These are phyloP conservation scores for Adoxophyes honmai DNA, from an alignment of 1,140 invertebrate genomes.

Conservation along the genomic window DNA sequence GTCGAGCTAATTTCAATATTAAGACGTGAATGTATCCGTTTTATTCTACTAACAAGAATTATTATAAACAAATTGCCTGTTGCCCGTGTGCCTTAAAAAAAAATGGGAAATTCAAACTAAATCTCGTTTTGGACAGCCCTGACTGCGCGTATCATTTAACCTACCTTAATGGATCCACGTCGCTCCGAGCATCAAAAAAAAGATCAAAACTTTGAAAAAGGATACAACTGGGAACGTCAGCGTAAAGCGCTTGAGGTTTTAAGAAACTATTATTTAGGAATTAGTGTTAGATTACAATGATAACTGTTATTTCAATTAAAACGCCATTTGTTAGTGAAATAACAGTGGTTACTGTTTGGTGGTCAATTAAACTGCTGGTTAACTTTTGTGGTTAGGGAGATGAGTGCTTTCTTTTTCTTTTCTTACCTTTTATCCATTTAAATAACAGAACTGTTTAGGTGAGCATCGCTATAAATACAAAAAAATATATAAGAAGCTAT, in stretches of 20 bases:
- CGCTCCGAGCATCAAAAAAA: slow-evolving; percentile 31
- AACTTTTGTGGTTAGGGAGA: too few species aligned
- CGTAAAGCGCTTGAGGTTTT: slow-evolving; percentile 6
- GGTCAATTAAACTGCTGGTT: neutral
- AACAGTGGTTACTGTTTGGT: neutral
- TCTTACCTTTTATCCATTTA: too few species aligned
- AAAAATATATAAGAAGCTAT: too few species aligned
- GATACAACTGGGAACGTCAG: neutral
- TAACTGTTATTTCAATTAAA: slow-evolving; percentile 5
- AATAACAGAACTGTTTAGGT: too few species aligned
- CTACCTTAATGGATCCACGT: slow-evolving; percentile 39
- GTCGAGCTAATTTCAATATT: too few species aligned
- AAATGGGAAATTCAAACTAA: too few species aligned
- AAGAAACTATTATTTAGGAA: slow-evolving; percentile 3
- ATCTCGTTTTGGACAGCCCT: slow-evolving; percentile 1
- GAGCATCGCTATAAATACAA: too few species aligned
- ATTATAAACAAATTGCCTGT: too few species aligned
- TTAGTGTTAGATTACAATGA: slow-evolving; percentile 5
- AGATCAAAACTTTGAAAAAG: slow-evolving; percentile 15
- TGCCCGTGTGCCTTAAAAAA: too few species aligned
- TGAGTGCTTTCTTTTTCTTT: too few species aligned
- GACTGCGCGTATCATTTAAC: slow-evolving; percentile 31
- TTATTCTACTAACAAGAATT: too few species aligned
- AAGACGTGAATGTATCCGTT: too few species aligned
- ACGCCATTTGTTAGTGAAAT: neutral